Base-by-base conservation (phyloP, 1,140 invertebrate species). In the Oreohelix idahoensis region DNA sequence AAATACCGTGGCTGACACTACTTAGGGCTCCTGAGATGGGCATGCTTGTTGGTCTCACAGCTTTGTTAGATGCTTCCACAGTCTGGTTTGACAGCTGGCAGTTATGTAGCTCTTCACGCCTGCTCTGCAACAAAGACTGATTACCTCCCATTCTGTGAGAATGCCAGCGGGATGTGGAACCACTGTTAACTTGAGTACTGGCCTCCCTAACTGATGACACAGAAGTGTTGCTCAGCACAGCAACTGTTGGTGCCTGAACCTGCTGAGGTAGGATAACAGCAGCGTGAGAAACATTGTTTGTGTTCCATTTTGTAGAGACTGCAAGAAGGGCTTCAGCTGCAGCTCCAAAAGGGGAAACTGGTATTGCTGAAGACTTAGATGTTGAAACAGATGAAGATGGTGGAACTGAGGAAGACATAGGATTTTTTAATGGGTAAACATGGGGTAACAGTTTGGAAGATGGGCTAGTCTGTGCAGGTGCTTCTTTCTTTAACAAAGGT, bases 81-180 rank as follows among this genome's bases (percentile, higher is more conserved):
- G 74, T 29, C 36, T 29, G 11, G 32, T 36, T n/a, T 11, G 74
- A 76, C 42, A 79, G 36, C 15, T 63, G 63, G 53, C 49, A 39
- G 58, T 79, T 79, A 13, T 79, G 77, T n/a, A 79, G 20, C 42
- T 79, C 77, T 10, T 79, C 77, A 26, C 77, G 77, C 49, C 77
- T 42, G 32, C 23, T 63, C 39, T 79, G 77, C 36, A 79, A 26
- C 1, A 79, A 35, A 13, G 77, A 66, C 29, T 79, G 77, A 42
- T 70, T 80, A n/a, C 79, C 79, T 49, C 79, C 79, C 69, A 80
- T 80, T 70, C 79, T 80, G 45, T 71, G 45, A 71, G 79, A 80
- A 36, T 49, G 69, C 63, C 77, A 66, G n/a, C 58, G 39, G 17
- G 79, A 80, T 29, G 66, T n/a, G 1, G 35, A 35, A 38, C n/a